Percentiles rank a stretch among this genome's conserved stretches.
Evolutionary conservation across 2,797 vertebrate genomes (phyloP).

Genomic region (Fistularia commersonii): DNA sequence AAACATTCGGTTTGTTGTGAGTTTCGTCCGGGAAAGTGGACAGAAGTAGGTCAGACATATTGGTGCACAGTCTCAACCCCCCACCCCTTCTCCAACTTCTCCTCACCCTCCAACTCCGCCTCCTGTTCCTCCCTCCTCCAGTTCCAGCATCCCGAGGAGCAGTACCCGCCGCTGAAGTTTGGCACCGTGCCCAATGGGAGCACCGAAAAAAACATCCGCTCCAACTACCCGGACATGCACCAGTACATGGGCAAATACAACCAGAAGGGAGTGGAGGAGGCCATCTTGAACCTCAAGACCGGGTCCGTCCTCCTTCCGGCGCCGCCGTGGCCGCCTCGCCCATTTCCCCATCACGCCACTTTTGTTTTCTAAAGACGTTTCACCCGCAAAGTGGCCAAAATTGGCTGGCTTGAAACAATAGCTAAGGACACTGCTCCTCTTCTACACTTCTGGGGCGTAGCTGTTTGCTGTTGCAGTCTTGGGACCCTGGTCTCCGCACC

Average conservation of each 20-base stretch:
- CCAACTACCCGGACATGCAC: slow-evolving; percentile 95
- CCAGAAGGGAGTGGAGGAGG: slow-evolving; percentile 91
- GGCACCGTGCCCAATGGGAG: slow-evolving; percentile 94
- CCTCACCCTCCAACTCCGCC: slow-evolving; percentile 31
- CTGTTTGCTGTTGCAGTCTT: no score
- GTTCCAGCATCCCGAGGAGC: slow-evolving; percentile 96
- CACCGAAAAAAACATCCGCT: slow-evolving; percentile 96
- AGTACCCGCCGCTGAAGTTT: slow-evolving; percentile 92
- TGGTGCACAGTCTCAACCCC: slow-evolving; percentile 60
- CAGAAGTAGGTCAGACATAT: slow-evolving; percentile 73
- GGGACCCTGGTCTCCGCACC: no score
- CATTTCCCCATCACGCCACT: background rate
- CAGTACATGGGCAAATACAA: slow-evolving; percentile 95
- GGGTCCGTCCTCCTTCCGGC: slow-evolving; percentile 74
- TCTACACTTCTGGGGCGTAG: no score
- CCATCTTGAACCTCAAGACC: slow-evolving; percentile 88
- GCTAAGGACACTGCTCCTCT: no score
- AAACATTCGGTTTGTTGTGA: slow-evolving; percentile 44
- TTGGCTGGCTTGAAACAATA: no score
- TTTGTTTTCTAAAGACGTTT: no score
- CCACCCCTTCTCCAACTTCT: slow-evolving; percentile 39
- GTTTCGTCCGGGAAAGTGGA: slow-evolving; percentile 56
- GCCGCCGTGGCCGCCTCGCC: background rate
- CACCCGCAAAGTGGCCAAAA: no score
- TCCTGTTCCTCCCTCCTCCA: slow-evolving; percentile 55